phyloP scores from a whole-genome alignment of 2,888 invertebrate genomes.

The Pardosa pseudoannulata region DNA sequence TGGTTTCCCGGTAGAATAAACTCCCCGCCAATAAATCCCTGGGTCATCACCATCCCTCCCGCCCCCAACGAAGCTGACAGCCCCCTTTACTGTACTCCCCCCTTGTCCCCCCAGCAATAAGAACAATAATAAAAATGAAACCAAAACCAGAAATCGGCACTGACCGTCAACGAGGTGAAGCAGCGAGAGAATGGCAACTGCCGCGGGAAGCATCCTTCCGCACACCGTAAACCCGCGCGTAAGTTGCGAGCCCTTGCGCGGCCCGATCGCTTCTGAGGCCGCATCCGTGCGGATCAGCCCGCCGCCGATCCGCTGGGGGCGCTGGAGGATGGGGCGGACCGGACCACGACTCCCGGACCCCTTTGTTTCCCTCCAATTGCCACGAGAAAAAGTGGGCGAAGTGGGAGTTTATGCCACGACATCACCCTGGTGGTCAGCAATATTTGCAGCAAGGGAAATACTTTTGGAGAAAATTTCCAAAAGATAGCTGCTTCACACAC shows the following conservation, averaged over 20 bases:
- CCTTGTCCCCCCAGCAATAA: not conserved
- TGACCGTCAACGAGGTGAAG: constrained; percentile 6
- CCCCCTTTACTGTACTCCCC: too few relatives aligned
- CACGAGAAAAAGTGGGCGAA: too few relatives aligned
- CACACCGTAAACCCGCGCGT: constrained; percentile 4
- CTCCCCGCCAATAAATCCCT: not conserved
- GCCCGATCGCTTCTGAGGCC: constrained; percentile 3
- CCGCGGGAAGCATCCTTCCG: constrained; percentile 7
- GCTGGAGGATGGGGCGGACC: not conserved
- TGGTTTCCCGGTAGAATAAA: not conserved
- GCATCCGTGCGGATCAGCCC: not conserved
- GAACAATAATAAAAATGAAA: not conserved
- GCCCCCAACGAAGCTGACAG: not conserved
- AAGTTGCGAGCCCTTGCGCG: constrained; percentile 7
- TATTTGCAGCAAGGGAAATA: too few relatives aligned
- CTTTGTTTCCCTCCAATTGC: not conserved
- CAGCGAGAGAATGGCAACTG: not conserved
- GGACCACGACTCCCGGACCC: not conserved
- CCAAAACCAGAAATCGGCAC: not conserved
- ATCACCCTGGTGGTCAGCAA: too few relatives aligned
- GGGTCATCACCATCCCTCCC: not conserved
- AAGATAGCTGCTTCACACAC: too few relatives aligned
- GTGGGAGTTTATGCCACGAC: too few relatives aligned
- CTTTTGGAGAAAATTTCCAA: too few relatives aligned
- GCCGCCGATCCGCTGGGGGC: not conserved